These are phyloP conservation scores for Disparrhopalites patrizii DNA, from an alignment of 2,888 invertebrate genomes.

Conservation along the genomic window DNA sequence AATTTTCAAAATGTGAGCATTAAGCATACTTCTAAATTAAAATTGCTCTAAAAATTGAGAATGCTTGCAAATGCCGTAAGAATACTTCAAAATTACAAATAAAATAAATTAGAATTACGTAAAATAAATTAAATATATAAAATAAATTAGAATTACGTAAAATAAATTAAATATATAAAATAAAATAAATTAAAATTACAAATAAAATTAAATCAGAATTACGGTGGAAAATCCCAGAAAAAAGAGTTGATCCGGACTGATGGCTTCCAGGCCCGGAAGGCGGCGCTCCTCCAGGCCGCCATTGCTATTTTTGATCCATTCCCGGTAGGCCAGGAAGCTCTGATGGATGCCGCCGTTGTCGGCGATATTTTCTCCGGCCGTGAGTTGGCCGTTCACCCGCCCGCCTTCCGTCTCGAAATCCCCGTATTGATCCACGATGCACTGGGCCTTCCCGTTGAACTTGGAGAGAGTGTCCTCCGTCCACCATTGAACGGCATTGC, in stretches of 20 bases:
- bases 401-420: not conserved
- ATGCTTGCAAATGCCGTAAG: no score
- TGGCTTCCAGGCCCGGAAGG: slow-evolving; percentile 63
- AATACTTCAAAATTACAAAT: no score
- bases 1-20: slow-evolving; percentile 28
- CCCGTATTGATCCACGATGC: slow-evolving; percentile 70
- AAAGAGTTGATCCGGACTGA: slow-evolving; percentile 73
- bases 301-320: slow-evolving; percentile 66
- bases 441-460: slow-evolving; percentile 75
- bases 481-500: slow-evolving; percentile 93
- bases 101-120: no score
- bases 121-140: no score
- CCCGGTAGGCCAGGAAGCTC: slow-evolving; percentile 75
- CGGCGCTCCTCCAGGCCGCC: slow-evolving; percentile 55
- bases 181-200: no score
- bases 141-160: no score
- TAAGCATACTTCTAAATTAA: not conserved
- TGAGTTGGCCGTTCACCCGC: slow-evolving; percentile 50
- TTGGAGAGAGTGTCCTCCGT: slow-evolving; percentile 73
- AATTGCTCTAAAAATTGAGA: no score
- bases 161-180: no score
- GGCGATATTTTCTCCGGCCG: slow-evolving; percentile 91
- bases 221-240: slow-evolving; percentile 57
- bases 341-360: slow-evolving; percentile 95
- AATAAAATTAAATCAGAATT: no score